A percentile compares a stretch with the other conserved stretches of the same genome.
Evolutionary conservation across 2,888 invertebrate species (phyloP).

Genomic region (Oscheius sp.): DNA sequence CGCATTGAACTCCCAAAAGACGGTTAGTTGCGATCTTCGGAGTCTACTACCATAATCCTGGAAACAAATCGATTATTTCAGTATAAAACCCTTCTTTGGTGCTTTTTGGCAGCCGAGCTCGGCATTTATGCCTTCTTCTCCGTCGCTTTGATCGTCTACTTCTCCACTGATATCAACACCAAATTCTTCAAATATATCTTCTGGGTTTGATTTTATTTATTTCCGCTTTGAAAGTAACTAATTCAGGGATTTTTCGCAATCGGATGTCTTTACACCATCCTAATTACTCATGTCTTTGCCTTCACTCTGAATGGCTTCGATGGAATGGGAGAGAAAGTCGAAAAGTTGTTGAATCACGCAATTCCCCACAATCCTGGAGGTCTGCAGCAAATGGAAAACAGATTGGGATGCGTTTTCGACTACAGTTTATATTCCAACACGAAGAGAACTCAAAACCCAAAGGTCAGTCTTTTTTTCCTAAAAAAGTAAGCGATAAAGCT

Average conservation of each 20-base stretch:
- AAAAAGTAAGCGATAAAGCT: neutral
- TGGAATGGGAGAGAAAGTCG: slow-evolving; percentile 59
- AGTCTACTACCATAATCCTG: neutral
- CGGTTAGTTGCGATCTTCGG: slow-evolving; percentile 42
- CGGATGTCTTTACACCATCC: slow-evolving; percentile 42
- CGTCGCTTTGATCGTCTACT: slow-evolving; percentile 58
- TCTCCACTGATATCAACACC: slow-evolving; percentile 51
- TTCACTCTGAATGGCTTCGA: slow-evolving; percentile 56
- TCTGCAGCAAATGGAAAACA: slow-evolving; percentile 60
- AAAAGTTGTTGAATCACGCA: slow-evolving; percentile 63
- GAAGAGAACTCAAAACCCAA: slow-evolving; percentile 58
- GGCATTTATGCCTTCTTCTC: slow-evolving; percentile 55
- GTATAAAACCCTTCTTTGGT: slow-evolving; percentile 65
- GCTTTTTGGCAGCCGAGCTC: slow-evolving; percentile 61
- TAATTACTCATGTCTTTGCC: slow-evolving; percentile 51
- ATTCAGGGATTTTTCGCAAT: slow-evolving; percentile 52
- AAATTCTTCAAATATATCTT: slow-evolving; percentile 56
- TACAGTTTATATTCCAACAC: slow-evolving; percentile 62
- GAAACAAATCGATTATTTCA: slow-evolving; percentile 36
- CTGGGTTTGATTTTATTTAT: slow-evolving; percentile 57
- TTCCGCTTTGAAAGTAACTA: neutral
- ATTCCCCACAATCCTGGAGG: slow-evolving; percentile 68
- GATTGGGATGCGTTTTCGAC: slow-evolving; percentile 66
- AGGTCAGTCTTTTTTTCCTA: slow-evolving; percentile 36
- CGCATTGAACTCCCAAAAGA: slow-evolving; percentile 53